phyloP scores from a whole-genome alignment of 2,113 vertebrate genomes.

The Neogobius melanostomus region DNA sequence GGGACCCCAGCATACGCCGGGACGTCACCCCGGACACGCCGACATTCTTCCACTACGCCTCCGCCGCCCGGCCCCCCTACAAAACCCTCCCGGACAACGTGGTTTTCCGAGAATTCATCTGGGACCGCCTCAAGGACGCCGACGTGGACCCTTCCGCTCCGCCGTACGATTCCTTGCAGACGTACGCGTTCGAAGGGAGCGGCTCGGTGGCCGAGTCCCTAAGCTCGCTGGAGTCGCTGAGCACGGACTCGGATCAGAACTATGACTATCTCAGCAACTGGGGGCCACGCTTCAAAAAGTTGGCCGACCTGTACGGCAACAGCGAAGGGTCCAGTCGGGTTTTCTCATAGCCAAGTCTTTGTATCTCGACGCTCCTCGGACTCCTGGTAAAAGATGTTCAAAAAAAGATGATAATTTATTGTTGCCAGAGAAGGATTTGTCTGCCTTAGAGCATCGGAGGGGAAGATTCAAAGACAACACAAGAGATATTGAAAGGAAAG shows the following conservation, averaged over 20 bases:
- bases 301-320: constrained; percentile 94
- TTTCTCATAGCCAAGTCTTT: constrained; percentile 84
- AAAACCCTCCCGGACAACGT: constrained; percentile 91
- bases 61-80: constrained; percentile 71
- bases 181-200: constrained; percentile 91
- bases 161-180: constrained; percentile 95
- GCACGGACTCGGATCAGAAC: constrained; percentile 96
- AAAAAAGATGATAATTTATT: constrained; percentile 55
- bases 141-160: constrained; percentile 89
- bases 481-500: constrained; percentile 47
- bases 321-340: constrained; percentile 76
- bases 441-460: constrained; percentile 40
- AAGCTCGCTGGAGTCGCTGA: constrained; percentile 92
- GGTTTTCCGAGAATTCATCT: constrained; percentile 95
- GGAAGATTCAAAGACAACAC: constrained; percentile 58
- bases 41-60: constrained; percentile 83
- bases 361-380: constrained; percentile 40
- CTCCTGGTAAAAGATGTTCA: constrained; percentile 1
- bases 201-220: constrained; percentile 93
- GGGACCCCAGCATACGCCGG: constrained; percentile 84
- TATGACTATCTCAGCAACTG: constrained; percentile 97
- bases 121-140: constrained; percentile 93
- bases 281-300: constrained; percentile 94
- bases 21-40: constrained; percentile 93
- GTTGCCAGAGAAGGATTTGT: constrained; percentile 50